Percentiles rank a stretch among this genome's conserved stretches.
Conservation (phyloP, 2,797 vertebrate genomes). For the Etheostoma perlongum region DNA sequence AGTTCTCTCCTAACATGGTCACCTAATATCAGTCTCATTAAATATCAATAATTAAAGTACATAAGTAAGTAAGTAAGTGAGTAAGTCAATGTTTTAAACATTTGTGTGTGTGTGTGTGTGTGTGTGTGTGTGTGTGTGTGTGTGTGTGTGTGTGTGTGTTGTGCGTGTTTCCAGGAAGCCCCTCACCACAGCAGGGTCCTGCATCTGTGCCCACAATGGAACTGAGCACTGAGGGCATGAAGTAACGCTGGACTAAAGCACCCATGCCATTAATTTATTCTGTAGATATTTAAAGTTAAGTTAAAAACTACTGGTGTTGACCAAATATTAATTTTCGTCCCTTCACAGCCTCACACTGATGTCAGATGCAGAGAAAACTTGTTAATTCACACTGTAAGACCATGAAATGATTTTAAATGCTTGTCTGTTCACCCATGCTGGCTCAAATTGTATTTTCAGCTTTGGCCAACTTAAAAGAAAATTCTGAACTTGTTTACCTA, state of each 20-base stretch:
- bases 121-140: conserved; percentile 13
- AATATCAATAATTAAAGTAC: too few relatives aligned
- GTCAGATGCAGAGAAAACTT: not conserved
- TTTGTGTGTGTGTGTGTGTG: conserved; percentile 21
- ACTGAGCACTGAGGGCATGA: conserved; percentile 17
- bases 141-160: conserved; percentile 12
- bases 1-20: not conserved
- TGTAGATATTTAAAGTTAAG: not conserved
- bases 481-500: not conserved
- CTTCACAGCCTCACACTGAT: not conserved
- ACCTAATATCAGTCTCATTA: not conserved
- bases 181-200: conserved; percentile 3
- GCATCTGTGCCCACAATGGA: conserved; percentile 42
- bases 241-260: conserved; percentile 8
- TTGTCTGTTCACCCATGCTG: not conserved
- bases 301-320: not conserved
- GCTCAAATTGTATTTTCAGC: not conserved
- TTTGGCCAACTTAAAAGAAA: not conserved
- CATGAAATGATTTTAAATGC: not conserved
- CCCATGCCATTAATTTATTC: not conserved
- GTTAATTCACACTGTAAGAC: not conserved
- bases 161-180: conserved; percentile 28
- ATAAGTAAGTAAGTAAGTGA: too few relatives aligned
- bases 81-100: not conserved
- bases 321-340: not conserved